Evolutionary conservation across 2,888 invertebrate genomes (phyloP).

Genomic region (Campopleginae sp.): DNA sequence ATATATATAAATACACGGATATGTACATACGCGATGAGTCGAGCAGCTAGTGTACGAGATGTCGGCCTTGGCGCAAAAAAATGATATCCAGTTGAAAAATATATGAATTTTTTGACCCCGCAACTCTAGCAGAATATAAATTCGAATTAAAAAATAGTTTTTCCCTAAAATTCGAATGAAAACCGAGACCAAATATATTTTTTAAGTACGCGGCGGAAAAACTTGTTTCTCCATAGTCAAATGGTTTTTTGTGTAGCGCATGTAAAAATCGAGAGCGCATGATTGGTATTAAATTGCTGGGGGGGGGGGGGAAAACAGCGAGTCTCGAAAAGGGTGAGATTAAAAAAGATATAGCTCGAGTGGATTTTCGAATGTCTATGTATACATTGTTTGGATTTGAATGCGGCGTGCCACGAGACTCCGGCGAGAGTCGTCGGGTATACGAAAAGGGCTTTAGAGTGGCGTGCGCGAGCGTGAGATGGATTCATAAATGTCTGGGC

Average conservation of each 20-base stretch:
- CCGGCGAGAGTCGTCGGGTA: conserved; percentile 16
- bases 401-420: conserved; percentile 44
- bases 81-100: background rate
- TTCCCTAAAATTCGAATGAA: background rate
- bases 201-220: background rate
- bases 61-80: background rate
- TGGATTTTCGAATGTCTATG: background rate
- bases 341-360: conserved; percentile 14
- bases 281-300: conserved; percentile 44
- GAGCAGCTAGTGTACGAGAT: background rate
- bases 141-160: background rate
- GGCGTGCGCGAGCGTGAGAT: conserved; percentile 59
- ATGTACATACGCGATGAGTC: background rate
- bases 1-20: conserved; percentile 5
- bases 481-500: conserved; percentile 64
- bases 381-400: conserved; percentile 57
- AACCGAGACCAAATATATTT: background rate
- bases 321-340: background rate
- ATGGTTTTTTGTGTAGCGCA: background rate
- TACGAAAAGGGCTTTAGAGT: conserved; percentile 56
- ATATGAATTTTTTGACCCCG: background rate
- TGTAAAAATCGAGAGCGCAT: conserved; percentile 12
- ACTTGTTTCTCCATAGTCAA: background rate
- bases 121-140: background rate
- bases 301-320: background rate